Evolutionary conservation across 2,797 vertebrate species (phyloP).

Genomic region (Mus caroli): DNA sequence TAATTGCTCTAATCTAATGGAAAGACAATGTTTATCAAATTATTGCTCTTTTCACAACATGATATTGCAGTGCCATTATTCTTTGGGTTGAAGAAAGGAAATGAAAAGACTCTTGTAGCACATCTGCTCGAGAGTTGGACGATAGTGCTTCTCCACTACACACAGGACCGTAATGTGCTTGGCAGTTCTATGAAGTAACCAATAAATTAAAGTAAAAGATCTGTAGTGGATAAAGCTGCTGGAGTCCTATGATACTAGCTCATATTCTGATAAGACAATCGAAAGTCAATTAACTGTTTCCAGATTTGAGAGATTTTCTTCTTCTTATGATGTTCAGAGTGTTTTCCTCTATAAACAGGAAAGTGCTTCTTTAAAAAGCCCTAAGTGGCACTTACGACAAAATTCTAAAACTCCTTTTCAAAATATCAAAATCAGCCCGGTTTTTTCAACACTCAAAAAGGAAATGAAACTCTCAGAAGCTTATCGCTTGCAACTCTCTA

Average conservation of each 20-base stretch:
- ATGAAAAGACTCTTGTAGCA: slow-evolving; percentile 89
- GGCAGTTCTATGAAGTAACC: slow-evolving; percentile 86
- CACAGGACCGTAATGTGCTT: slow-evolving; percentile 80
- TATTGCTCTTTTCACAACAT: slow-evolving; percentile 92
- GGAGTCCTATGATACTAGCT: slow-evolving; percentile 75
- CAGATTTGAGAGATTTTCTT: slow-evolving; percentile 73
- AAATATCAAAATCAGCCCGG: slow-evolving; percentile 76
- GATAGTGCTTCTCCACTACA: slow-evolving; percentile 82
- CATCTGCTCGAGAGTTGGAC: slow-evolving; percentile 88
- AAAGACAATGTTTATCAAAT: slow-evolving; percentile 94
- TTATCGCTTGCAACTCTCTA: background rate
- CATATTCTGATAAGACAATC: slow-evolving; percentile 84
- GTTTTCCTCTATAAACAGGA: slow-evolving; percentile 79
- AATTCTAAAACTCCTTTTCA: slow-evolving; percentile 74
- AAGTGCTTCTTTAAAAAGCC: slow-evolving; percentile 65
- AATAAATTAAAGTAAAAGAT: slow-evolving; percentile 88
- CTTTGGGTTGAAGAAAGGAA: slow-evolving; percentile 87
- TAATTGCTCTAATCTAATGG: slow-evolving; percentile 95
- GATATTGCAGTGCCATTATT: slow-evolving; percentile 92
- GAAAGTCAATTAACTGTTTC: slow-evolving; percentile 83
- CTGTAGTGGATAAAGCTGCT: slow-evolving; percentile 85
- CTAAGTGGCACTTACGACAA: slow-evolving; percentile 75
- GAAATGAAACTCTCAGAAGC: slow-evolving; percentile 61
- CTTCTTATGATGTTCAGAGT: slow-evolving; percentile 70
- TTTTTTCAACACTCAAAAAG: slow-evolving; percentile 66